Percentiles rank a stretch among this genome's conserved stretches.
These are phyloP conservation scores for Netelia melanura DNA, from an alignment of 2,888 invertebrate species.

Conservation along the genomic window DNA sequence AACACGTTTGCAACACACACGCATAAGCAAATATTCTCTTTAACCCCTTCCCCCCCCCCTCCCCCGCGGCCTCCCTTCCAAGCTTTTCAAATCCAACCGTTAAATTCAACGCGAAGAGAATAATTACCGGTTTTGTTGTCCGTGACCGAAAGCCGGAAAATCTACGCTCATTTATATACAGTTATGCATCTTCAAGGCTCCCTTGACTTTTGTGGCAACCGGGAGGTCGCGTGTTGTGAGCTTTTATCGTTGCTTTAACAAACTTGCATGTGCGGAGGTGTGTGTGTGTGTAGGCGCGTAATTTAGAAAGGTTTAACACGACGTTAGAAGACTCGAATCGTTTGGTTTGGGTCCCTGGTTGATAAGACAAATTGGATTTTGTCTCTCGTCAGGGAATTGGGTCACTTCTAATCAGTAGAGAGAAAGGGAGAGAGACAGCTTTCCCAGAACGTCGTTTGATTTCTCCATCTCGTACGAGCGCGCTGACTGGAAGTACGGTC, in stretches of 20 bases:
- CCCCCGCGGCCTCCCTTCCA: neutral
- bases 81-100: conserved; percentile 9
- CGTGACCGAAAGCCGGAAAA: conserved; percentile 44
- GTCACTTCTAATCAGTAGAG: conserved; percentile 25
- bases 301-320: neutral
- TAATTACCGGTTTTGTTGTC: conserved; percentile 45
- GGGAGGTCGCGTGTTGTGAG: conserved; percentile 20
- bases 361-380: conserved; percentile 37
- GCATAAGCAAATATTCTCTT: conserved; percentile 6
- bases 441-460: neutral
- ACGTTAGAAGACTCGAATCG: conserved; percentile 12
- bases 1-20: neutral
- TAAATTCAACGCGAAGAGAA: conserved; percentile 44
- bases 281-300: neutral
- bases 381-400: conserved; percentile 36
- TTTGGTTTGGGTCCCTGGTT: conserved; percentile 9
- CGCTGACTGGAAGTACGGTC: neutral
- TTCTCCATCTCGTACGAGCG: neutral
- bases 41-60: conserved; percentile 36
- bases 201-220: neutral
- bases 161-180: neutral
- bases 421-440: conserved; percentile 14
- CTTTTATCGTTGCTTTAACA: neutral
- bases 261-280: neutral
- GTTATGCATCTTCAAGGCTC: neutral